A percentile compares a stretch with the other conserved stretches of the same genome.
Conservation (phyloP, 2,113 vertebrate genomes). For the Nycticorax nycticorax region DNA sequence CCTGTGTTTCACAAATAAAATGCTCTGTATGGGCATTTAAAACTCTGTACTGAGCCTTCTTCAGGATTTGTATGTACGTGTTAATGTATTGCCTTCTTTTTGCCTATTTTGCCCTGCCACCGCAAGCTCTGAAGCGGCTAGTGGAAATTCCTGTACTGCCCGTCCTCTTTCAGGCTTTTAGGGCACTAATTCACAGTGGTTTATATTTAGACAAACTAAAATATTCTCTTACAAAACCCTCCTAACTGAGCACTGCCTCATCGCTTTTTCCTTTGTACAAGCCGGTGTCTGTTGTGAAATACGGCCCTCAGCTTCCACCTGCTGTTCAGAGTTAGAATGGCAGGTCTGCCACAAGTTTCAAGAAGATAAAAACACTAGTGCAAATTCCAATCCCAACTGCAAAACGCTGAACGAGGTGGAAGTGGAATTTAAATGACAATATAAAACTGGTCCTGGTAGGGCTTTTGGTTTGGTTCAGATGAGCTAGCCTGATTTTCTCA, state of each 20-base stretch:
- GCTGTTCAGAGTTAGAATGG: slow-evolving; percentile 57
- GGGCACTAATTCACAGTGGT: not conserved
- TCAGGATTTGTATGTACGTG: not conserved
- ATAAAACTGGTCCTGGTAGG: not conserved
- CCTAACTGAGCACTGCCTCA: not conserved
- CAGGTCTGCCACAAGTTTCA: not conserved
- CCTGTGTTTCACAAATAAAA: not conserved
- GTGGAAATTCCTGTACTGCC: not conserved
- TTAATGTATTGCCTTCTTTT: not conserved
- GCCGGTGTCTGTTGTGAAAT: not conserved
- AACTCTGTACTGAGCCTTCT: not conserved
- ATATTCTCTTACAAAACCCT: not conserved
- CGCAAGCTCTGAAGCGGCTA: not conserved
- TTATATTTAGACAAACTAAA: not conserved
- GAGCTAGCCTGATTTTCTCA: not conserved
- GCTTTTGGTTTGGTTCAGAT: not conserved
- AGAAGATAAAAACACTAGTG: not conserved
- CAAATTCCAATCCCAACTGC: not conserved
- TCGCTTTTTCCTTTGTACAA: not conserved
- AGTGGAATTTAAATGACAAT: not conserved
- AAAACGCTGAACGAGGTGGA: not conserved
- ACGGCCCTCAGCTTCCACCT: slow-evolving; percentile 69
- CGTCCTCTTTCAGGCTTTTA: not conserved
- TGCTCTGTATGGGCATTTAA: not conserved
- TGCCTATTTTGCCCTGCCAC: not conserved